phyloP scores from a whole-genome alignment of 2,797 vertebrate species.

The Pyrocephalus nanus region DNA sequence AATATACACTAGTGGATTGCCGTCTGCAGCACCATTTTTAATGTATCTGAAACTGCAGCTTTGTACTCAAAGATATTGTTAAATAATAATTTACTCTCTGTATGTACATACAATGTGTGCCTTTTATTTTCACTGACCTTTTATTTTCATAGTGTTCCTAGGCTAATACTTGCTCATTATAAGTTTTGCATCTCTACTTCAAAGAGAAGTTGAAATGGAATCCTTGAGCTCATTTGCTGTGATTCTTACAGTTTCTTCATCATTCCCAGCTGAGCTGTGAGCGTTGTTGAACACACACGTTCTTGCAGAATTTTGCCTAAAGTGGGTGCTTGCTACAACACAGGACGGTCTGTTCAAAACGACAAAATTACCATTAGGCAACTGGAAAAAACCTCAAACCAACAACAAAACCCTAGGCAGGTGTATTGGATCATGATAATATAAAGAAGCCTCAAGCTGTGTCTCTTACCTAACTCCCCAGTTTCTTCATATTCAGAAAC shows the following conservation, averaged over 20 bases:
- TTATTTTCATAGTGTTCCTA: not conserved
- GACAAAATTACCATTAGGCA: not conserved
- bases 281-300: fast-evolving
- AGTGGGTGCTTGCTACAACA: not conserved
- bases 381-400: not conserved
- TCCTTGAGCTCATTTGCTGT: not conserved
- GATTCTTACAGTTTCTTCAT: not conserved
- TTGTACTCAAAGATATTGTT: not conserved
- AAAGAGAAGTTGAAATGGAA: not conserved
- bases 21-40: not conserved
- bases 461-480: not conserved
- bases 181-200: not conserved
- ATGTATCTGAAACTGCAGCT: not conserved
- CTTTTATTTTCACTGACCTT: not conserved
- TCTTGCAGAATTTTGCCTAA: not conserved
- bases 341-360: not conserved
- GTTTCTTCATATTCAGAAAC: not conserved
- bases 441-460: not conserved
- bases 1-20: not conserved
- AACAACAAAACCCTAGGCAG: not conserved
- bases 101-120: not conserved
- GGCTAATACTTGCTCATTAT: not conserved
- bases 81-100: not conserved
- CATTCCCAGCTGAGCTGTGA: not conserved
- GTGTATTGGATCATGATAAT: not conserved